phyloP scores from a whole-genome alignment of 1,140 invertebrate species.

The Psix sp. region DNA sequence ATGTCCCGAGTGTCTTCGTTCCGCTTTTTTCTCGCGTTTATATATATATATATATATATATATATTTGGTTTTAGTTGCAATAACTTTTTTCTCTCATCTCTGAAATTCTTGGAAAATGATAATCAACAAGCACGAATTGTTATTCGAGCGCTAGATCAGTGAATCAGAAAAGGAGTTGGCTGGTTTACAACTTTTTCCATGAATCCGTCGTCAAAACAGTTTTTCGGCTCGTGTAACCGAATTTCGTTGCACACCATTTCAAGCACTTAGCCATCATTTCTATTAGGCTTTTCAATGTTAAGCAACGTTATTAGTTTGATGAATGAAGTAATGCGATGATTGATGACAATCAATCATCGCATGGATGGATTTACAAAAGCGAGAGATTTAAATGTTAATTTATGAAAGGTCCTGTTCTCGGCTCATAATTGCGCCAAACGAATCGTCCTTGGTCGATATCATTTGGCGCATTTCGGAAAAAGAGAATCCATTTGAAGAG shows the following conservation, averaged over 20 bases:
- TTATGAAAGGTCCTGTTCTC: conserved; percentile 24
- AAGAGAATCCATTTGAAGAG: conserved; percentile 28
- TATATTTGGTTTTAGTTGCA: too few relatives aligned
- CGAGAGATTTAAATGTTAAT: conserved; percentile 32
- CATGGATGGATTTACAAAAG: conserved; percentile 43
- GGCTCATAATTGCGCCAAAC: conserved; percentile 33
- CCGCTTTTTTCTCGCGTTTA: too few relatives aligned
- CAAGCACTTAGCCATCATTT: conserved; percentile 28
- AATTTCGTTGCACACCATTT: conserved; percentile 37
- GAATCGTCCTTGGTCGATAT: conserved; percentile 27
- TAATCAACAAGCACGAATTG: background rate
- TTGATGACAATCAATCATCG: too few relatives aligned
- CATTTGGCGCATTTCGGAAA: conserved; percentile 3
- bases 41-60: too few relatives aligned
- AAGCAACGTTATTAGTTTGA: conserved; percentile 43
- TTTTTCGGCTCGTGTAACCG: conserved; percentile 24
- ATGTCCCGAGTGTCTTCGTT: too few relatives aligned
- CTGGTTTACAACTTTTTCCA: conserved; percentile 31
- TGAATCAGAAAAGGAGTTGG: conserved; percentile 9
- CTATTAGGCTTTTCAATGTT: conserved; percentile 39
- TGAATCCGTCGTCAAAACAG: conserved; percentile 29
- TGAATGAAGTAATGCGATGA: conserved; percentile 35
- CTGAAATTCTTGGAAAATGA: too few relatives aligned
- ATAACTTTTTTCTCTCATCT: too few relatives aligned
- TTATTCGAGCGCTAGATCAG: background rate